Base-by-base conservation (phyloP, 2,113 vertebrate genomes). In the Cathartes aura region DNA sequence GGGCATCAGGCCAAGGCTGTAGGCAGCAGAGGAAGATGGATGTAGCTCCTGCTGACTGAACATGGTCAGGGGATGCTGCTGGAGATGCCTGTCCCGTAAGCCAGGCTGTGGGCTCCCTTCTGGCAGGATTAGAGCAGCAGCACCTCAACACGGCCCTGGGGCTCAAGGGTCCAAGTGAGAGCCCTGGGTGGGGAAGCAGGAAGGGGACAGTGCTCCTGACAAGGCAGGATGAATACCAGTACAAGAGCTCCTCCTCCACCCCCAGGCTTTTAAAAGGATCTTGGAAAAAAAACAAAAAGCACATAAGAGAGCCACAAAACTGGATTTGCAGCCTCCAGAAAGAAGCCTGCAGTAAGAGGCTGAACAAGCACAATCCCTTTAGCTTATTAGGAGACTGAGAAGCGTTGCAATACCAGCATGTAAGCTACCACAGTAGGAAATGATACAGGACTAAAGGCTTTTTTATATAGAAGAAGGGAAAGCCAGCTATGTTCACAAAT, bases 331-430 rank as follows among this genome's bases (percentile, higher is more conserved):
- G 89, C 64, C 66, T 91, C 48, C 60, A 91, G 59, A 70, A 91
- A 74, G 67, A 83, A 94, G 73, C 45, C 55, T 67, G n/a, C 50
- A 93, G 42, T 62, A 94, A 97, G 56, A 96, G 12, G 64, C 90
- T 96, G 62, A 95, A 93, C 87, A 96, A 91, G 70, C 78, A 90
- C 84, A 93, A 96, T 90, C 93, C 70, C 14, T 97, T 97, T 82
- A 96, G 81, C 73, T 97, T 87, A 84, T 78, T 58, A 93, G 43
- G 24, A 91, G 68, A 40, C 47, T 71, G 52, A 89, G 66, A 91
- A 94, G 76, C 6, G 0, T 85, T 94, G 73, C 62, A 85, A 64
- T 85, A 90, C 68, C 56, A 91, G 56, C 81, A 72, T 82, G 70
- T 87, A 87, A 96, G 36, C 87, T 84, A 67, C 60, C 73, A 82